Evolutionary conservation across 2,113 vertebrate species (phyloP).

Genomic region (Chamaea fasciata): DNA sequence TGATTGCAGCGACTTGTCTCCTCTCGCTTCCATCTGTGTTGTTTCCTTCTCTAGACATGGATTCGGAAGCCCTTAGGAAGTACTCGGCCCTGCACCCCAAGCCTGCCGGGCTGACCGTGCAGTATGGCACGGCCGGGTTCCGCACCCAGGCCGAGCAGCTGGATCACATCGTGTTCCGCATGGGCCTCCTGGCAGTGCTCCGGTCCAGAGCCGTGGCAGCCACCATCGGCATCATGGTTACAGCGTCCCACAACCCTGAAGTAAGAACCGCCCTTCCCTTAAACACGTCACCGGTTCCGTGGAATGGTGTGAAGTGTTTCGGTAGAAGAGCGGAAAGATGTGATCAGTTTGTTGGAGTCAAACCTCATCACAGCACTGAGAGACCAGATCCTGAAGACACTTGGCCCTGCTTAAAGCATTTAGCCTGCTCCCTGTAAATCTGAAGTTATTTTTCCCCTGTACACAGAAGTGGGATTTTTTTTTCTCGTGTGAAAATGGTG

Average conservation of each 20-base stretch:
- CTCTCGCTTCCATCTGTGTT: background rate
- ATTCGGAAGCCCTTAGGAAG: constrained; percentile 69
- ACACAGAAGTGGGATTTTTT: fast-evolving
- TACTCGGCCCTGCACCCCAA: constrained; percentile 76
- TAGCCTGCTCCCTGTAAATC: background rate
- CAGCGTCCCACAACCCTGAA: constrained; percentile 96
- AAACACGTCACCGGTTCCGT: fast-evolving
- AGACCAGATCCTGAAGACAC: background rate
- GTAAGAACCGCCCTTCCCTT: constrained; percentile 57
- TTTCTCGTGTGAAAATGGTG: background rate
- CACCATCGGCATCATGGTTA: constrained; percentile 92
- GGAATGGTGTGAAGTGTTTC: background rate
- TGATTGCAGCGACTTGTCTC: fast-evolving
- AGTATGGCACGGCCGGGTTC: constrained; percentile 94
- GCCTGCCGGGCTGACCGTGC: constrained; percentile 77
- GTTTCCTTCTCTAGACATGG: constrained; percentile 52
- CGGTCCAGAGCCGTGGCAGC: constrained; percentile 81
- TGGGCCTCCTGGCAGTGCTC: constrained; percentile 88
- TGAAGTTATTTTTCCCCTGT: background rate
- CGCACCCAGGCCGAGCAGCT: constrained; percentile 79
- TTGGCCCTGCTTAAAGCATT: background rate
- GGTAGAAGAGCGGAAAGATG: background rate
- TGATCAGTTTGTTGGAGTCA: background rate
- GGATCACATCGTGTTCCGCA: constrained; percentile 92
- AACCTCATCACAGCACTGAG: fast-evolving